phyloP scores from a whole-genome alignment of 2,113 vertebrate genomes.

The Macquaria ambigua region DNA sequence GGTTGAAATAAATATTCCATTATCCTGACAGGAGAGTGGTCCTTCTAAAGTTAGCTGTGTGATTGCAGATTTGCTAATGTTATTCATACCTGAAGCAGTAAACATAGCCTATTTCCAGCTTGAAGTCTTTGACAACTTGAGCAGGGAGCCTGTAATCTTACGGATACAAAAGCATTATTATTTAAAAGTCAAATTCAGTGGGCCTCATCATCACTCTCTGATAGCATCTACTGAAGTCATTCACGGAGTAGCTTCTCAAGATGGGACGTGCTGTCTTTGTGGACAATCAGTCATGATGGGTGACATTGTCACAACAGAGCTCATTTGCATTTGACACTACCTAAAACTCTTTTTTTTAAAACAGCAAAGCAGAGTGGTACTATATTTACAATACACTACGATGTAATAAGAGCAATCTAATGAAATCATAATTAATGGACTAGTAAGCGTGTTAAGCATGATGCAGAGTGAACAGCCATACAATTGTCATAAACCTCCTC shows the following conservation, averaged over 20 bases:
- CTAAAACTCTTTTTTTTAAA: not conserved
- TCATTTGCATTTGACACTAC: not conserved
- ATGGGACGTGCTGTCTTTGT: not conserved
- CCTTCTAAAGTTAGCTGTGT: slow-evolving; percentile 10
- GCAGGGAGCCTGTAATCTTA: not conserved
- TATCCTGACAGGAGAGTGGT: slow-evolving; percentile 21
- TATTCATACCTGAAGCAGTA: slow-evolving; percentile 28
- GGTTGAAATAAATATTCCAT: slow-evolving; percentile 13
- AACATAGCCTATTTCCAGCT: slow-evolving; percentile 9
- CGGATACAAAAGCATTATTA: not conserved
- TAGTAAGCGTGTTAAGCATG: not conserved
- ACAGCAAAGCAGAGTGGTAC: not conserved
- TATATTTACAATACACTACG: too few species aligned
- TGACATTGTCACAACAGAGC: not conserved
- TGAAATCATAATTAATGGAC: slow-evolving; percentile 21
- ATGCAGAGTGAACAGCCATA: not conserved
- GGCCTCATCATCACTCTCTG: slow-evolving; percentile 1
- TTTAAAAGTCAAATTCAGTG: slow-evolving; percentile 1
- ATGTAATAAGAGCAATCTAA: not conserved
- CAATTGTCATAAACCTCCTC: not conserved
- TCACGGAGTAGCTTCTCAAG: not conserved
- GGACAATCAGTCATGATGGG: not conserved
- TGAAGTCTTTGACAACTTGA: slow-evolving; percentile 3
- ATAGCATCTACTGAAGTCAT: slow-evolving; percentile 6
- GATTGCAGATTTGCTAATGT: slow-evolving; percentile 26